phyloP scores from a whole-genome alignment of 2,113 vertebrate genomes.

The Anseranas semipalmata region DNA sequence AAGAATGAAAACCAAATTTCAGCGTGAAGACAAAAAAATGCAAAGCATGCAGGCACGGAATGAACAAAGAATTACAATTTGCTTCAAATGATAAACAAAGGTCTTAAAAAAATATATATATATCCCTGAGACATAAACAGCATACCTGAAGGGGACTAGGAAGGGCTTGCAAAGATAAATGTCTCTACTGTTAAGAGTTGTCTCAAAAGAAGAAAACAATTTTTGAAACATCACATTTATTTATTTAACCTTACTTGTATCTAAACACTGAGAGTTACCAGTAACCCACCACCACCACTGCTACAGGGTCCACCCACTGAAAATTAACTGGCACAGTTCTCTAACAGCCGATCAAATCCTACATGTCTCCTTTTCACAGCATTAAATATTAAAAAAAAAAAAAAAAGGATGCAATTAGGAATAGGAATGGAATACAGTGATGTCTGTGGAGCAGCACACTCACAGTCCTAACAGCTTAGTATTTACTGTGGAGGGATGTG shows the following conservation, averaged over 20 bases:
- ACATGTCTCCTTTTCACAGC: background rate
- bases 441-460: background rate
- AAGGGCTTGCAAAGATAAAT: background rate
- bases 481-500: background rate
- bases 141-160: background rate
- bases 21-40: background rate
- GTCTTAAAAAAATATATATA: background rate
- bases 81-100: background rate
- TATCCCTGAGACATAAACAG: background rate
- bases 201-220: background rate
- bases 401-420: background rate
- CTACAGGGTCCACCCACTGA: background rate
- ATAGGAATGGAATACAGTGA: background rate
- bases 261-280: background rate
- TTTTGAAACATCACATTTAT: background rate
- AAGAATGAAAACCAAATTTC: background rate
- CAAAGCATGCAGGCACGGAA: background rate
- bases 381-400: background rate
- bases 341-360: background rate
- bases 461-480: background rate
- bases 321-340: background rate
- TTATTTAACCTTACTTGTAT: background rate
- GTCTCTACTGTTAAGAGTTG: background rate
- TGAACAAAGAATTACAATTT: background rate
- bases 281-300: background rate